Conservation (phyloP, 2,888 invertebrate species). For the Microchrysa polita region DNA sequence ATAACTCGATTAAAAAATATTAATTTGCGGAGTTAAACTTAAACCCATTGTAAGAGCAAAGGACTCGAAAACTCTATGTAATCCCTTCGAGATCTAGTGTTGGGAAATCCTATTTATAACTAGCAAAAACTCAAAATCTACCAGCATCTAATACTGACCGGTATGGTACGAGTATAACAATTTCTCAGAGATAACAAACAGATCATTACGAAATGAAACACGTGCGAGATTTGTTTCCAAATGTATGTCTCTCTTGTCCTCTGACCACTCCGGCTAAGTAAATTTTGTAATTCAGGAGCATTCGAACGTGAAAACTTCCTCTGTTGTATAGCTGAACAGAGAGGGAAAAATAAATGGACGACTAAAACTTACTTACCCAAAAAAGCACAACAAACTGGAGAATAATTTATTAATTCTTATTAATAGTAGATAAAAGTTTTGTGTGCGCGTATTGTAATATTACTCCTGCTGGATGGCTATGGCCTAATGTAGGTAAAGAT, state of each 20-base stretch:
- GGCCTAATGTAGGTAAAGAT: background rate
- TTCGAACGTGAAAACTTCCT: constrained; percentile 19
- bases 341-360: constrained; percentile 19
- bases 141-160: no score
- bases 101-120: no score
- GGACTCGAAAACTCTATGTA: no score
- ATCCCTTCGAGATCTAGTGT: no score
- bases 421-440: constrained; percentile 39
- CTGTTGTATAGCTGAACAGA: background rate
- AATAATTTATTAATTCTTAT: constrained; percentile 44
- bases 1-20: no score
- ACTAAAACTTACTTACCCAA: constrained; percentile 14
- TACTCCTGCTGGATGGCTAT: background rate
- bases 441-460: constrained; percentile 6
- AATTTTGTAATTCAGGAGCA: background rate
- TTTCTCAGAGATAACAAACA: no score
- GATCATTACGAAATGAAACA: background rate
- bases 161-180: no score
- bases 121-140: no score
- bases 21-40: no score
- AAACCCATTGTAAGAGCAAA: no score
- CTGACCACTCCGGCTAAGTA: background rate
- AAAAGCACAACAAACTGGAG: constrained; percentile 36
- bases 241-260: constrained; percentile 6
- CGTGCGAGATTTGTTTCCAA: constrained; percentile 27